phyloP scores from a whole-genome alignment of 2,888 invertebrate genomes.

The Monoplex corrugatus region DNA sequence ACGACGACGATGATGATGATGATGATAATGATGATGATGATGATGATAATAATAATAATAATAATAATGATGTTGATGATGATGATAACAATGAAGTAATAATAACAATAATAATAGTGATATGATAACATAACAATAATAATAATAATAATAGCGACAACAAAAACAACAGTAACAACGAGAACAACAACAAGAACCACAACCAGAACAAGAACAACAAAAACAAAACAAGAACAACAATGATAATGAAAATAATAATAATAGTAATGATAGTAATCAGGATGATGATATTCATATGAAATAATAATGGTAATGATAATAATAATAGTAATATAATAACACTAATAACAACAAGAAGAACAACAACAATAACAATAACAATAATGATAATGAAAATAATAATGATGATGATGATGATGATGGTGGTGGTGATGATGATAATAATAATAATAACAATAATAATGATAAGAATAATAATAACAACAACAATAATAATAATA shows the following conservation, averaged over 20 bases:
- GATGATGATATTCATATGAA: no score
- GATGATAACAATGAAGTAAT: no score
- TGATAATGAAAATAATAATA: background rate
- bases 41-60: background rate
- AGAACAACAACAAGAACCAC: no score
- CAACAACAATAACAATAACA: no score
- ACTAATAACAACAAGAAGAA: no score
- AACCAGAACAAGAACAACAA: no score
- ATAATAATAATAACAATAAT: background rate
- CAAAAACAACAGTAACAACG: background rate
- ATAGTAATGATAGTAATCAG: background rate
- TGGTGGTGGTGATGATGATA: background rate
- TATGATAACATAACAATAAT: background rate
- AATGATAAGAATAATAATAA: background rate
- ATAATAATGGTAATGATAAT: background rate
- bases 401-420: slow-evolving; percentile 30
- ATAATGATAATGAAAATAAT: slow-evolving; percentile 19
- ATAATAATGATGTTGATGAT: background rate
- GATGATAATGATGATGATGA: slow-evolving; percentile 16
- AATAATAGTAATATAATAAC: no score
- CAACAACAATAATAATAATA: background rate
- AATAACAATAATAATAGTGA: background rate
- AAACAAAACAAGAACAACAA: background rate
- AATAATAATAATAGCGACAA: background rate
- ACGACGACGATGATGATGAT: background rate